A percentile compares a stretch with the other conserved stretches of the same genome.
These are phyloP conservation scores for Globia sparganii DNA, from an alignment of 2,888 invertebrate genomes.

Conservation along the genomic window DNA sequence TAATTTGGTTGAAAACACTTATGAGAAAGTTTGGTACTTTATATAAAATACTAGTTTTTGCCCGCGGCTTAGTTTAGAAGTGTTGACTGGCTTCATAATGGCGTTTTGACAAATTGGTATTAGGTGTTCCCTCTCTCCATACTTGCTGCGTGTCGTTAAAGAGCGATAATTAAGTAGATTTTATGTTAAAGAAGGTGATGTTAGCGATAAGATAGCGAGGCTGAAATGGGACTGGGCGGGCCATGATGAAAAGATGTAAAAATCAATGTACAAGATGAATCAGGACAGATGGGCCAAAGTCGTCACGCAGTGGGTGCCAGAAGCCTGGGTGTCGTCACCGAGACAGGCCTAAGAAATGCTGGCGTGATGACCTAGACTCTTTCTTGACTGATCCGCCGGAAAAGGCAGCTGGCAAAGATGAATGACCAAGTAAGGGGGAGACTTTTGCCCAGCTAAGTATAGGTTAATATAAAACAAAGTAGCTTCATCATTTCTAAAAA, in stretches of 20 bases:
- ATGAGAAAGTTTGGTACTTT: constrained; percentile 63
- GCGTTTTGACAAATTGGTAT: constrained; percentile 55
- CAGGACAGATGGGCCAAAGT: neutral
- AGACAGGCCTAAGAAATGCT: neutral
- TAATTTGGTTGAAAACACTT: constrained; percentile 58
- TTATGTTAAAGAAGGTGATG: neutral
- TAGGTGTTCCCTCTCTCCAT: constrained; percentile 25
- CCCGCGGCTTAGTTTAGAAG: constrained; percentile 55
- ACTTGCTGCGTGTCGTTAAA: constrained; percentile 19
- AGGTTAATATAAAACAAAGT: neutral
- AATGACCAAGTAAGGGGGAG: neutral
- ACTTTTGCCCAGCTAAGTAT: neutral
- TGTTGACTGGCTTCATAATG: constrained; percentile 51
- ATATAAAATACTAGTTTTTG: constrained; percentile 54
- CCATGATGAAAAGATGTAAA: too few relatives aligned
- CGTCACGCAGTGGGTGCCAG: neutral
- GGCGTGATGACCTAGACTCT: neutral
- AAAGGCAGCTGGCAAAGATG: too few relatives aligned
- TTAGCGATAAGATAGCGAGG: neutral
- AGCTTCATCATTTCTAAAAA: constrained; percentile 8
- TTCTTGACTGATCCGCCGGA: neutral
- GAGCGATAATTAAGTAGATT: constrained; percentile 6
- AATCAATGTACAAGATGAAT: too few relatives aligned
- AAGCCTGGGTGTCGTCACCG: neutral
- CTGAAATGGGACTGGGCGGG: too few relatives aligned